Evolutionary conservation across 2,888 invertebrate genomes (phyloP).

Genomic region (Syrista parreyssii): DNA sequence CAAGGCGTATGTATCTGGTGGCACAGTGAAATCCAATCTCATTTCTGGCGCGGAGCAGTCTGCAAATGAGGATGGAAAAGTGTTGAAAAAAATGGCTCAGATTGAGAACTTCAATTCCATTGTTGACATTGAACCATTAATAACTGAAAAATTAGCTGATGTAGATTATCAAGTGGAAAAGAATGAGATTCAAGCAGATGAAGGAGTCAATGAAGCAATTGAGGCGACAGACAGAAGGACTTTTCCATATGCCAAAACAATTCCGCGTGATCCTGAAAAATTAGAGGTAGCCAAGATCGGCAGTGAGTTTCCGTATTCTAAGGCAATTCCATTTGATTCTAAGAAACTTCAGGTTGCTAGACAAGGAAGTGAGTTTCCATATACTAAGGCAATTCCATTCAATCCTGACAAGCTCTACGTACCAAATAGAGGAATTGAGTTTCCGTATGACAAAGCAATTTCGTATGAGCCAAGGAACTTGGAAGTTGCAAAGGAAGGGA

Average conservation of each 20-base stretch:
- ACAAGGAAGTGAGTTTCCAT: conserved; percentile 16
- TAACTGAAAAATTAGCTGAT: not conserved
- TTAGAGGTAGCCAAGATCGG: conserved; percentile 11
- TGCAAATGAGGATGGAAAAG: not conserved
- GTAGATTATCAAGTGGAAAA: not conserved
- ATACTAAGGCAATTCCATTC: conserved; percentile 20
- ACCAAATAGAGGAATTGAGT: not conserved
- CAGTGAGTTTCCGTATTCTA: conserved; percentile 16
- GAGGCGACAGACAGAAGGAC: not conserved
- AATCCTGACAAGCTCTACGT: conserved; percentile 16
- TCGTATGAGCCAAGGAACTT: conserved; percentile 26
- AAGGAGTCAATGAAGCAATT: conserved; percentile 5
- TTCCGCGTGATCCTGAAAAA: conserved; percentile 17
- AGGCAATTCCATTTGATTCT: conserved; percentile 28
- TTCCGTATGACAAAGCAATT: conserved; percentile 24
- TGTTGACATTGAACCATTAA: not conserved
- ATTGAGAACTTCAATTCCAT: not conserved
- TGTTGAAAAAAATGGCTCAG: not conserved
- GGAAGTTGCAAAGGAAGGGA: not conserved
- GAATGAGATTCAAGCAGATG: not conserved
- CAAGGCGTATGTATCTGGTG: not conserved
- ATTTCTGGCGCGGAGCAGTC: not conserved
- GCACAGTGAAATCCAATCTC: not conserved
- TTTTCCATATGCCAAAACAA: conserved; percentile 24
- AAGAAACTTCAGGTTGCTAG: conserved; percentile 15